phyloP scores from a whole-genome alignment of 2,113 vertebrate species.

The Mugil cephalus region DNA sequence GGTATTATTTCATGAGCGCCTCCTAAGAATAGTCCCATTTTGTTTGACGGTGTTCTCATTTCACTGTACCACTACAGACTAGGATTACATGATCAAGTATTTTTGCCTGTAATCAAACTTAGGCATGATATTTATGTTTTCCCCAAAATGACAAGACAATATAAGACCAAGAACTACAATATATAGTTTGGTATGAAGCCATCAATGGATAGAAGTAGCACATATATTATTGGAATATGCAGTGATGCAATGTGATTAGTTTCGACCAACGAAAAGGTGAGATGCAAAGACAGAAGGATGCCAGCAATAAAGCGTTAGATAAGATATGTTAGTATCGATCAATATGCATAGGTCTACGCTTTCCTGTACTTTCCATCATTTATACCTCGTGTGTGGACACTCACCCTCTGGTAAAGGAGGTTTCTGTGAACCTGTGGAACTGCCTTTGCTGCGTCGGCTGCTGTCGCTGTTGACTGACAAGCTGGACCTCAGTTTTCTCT shows the following conservation, averaged over 20 bases:
- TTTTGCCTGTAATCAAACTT: neutral
- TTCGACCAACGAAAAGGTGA: slow-evolving; percentile 5
- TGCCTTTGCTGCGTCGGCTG: slow-evolving; percentile 92
- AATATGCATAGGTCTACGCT: slow-evolving; percentile 74
- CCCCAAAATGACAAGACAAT: neutral
- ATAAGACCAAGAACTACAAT: neutral
- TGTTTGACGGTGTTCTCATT: slow-evolving; percentile 12
- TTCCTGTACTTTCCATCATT: slow-evolving; percentile 60
- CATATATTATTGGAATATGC: neutral
- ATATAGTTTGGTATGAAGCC: too few species aligned
- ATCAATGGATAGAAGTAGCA: neutral
- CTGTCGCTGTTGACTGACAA: slow-evolving; percentile 92
- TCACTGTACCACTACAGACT: neutral
- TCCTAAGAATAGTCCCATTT: slow-evolving; percentile 1
- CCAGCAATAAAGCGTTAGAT: neutral
- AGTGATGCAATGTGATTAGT: neutral
- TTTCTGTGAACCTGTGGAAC: slow-evolving; percentile 91
- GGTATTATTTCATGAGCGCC: slow-evolving; percentile 22
- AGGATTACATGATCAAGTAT: neutral
- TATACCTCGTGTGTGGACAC: slow-evolving; percentile 24
- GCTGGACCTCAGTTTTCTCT: slow-evolving; percentile 94
- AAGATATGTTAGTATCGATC: slow-evolving; percentile 23
- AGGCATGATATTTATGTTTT: neutral
- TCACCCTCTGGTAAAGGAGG: slow-evolving; percentile 95
- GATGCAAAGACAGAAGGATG: slow-evolving; percentile 14